Percentiles rank a stretch among this genome's conserved stretches.
phyloP scores from a whole-genome alignment of 35 echinoderm and acorn worm species.

The Ptychodera flava region DNA sequence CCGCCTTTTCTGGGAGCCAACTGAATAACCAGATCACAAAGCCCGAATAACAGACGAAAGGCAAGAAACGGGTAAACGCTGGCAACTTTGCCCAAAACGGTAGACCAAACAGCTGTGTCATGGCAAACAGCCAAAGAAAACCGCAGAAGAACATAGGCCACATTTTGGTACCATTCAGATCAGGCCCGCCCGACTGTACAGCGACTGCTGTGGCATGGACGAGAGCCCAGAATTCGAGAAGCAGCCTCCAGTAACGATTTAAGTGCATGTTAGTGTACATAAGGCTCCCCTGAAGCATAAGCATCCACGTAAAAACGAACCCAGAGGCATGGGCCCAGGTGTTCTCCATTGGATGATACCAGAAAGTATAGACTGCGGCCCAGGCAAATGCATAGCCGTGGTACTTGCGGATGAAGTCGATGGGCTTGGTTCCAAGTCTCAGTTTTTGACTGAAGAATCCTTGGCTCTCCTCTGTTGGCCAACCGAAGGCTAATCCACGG shows the following conservation, averaged over 20 bases:
- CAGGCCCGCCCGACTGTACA: conserved; percentile 64
- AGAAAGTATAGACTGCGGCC: conserved; percentile 89
- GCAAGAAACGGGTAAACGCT: conserved; percentile 33
- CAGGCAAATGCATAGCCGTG: conserved; percentile 89
- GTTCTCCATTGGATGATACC: conserved; percentile 98
- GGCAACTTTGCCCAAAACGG: conserved; percentile 74
- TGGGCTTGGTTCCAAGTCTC: conserved; percentile 51
- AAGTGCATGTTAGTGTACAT: conserved; percentile 85
- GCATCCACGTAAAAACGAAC: conserved; percentile 70
- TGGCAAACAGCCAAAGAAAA: conserved; percentile 68
- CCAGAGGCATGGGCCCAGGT: conserved; percentile 73
- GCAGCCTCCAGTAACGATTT: conserved; percentile 77
- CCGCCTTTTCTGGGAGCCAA: conserved; percentile 34
- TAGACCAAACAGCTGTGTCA: conserved; percentile 77
- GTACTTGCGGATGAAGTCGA: conserved; percentile 66
- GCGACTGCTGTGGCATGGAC: conserved; percentile 70
- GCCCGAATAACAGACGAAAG: conserved; percentile 40
- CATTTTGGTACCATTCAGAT: conserved; percentile 35
- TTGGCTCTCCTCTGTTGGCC: conserved; percentile 47
- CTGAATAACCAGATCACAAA: conserved; percentile 32
- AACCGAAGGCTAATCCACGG: conserved; percentile 80
- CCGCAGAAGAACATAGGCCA: conserved; percentile 92
- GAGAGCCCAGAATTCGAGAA: conserved; percentile 66
- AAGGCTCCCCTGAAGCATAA: conserved; percentile 87
- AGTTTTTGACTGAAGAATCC: conserved; percentile 46